Evolutionary conservation across 1,140 invertebrate genomes (phyloP).

Genomic region (Bombus confusus): DNA sequence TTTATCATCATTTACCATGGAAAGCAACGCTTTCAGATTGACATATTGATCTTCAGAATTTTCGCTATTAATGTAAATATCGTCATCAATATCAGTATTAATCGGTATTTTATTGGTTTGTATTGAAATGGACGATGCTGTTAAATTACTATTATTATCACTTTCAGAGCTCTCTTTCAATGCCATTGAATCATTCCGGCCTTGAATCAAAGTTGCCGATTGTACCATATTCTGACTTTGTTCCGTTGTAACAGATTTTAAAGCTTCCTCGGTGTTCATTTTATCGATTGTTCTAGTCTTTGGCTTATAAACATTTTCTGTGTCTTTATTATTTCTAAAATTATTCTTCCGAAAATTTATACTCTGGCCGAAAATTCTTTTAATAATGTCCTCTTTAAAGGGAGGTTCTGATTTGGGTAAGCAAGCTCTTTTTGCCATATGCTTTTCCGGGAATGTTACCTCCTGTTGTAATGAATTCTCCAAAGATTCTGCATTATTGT

Average conservation of each 20-base stretch:
- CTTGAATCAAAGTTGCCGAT: not conserved
- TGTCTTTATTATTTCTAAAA: conserved; percentile 22
- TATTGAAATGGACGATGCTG: not conserved
- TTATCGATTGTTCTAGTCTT: conserved; percentile 70
- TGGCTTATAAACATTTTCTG: conserved; percentile 65
- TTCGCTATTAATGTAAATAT: not conserved
- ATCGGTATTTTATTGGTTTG: not conserved
- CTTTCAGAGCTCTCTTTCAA: not conserved
- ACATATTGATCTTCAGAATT: conserved; percentile 25
- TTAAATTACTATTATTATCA: not conserved
- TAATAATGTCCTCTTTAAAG: conserved; percentile 21
- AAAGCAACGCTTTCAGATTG: conserved; percentile 1
- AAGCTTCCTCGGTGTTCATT: conserved; percentile 66
- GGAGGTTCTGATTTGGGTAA: not conserved
- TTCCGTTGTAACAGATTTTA: conserved; percentile 40
- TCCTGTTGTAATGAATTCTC: not conserved
- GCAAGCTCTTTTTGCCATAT: not conserved
- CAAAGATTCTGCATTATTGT: not conserved
- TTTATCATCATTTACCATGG: conserved; percentile 27
- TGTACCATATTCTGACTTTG: conserved; percentile 24
- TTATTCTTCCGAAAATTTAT: not conserved
- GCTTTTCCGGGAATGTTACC: not conserved
- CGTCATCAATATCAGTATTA: not conserved
- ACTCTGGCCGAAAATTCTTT: conserved; percentile 8
- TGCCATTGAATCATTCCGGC: not conserved